phyloP scores from a whole-genome alignment of 2,888 invertebrate genomes.

The Chloroclysta siterata region DNA sequence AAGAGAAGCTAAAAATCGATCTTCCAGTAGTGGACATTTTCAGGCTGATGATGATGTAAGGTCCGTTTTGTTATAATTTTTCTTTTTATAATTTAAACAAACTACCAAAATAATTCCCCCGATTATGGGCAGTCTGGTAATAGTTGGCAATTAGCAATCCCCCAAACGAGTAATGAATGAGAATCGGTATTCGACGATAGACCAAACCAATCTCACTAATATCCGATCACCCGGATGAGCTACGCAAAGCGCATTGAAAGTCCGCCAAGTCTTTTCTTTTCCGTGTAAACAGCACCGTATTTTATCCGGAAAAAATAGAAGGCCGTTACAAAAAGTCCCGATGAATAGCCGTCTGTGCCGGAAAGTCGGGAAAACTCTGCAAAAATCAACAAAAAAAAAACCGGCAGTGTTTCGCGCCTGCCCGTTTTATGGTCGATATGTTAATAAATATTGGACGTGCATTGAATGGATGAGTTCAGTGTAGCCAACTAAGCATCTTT shows the following conservation, averaged over 20 bases:
- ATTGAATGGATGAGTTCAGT: slow-evolving; percentile 65
- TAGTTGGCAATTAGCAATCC: too few species aligned
- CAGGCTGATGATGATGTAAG: too few species aligned
- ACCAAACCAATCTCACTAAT: slow-evolving; percentile 24
- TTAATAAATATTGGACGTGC: slow-evolving; percentile 79
- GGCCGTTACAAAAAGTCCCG: slow-evolving; percentile 57
- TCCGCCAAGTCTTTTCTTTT: slow-evolving; percentile 44
- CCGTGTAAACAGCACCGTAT: slow-evolving; percentile 51
- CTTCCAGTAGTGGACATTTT: too few species aligned
- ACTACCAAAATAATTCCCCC: too few species aligned
- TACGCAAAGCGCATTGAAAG: slow-evolving; percentile 38
- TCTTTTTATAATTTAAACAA: too few species aligned
- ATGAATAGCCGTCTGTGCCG: slow-evolving; percentile 69
- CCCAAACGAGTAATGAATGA: background rate
- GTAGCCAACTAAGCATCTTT: slow-evolving; percentile 16
- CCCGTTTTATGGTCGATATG: slow-evolving; percentile 76
- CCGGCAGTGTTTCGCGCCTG: slow-evolving; percentile 66
- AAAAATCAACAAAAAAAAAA: slow-evolving; percentile 58
- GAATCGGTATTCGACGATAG: background rate
- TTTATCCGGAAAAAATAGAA: slow-evolving; percentile 53
- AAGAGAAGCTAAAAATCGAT: too few species aligned
- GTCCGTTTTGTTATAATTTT: too few species aligned
- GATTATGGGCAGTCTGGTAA: too few species aligned
- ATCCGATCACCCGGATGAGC: slow-evolving; percentile 23
- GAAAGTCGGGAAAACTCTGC: slow-evolving; percentile 54